phyloP scores from a whole-genome alignment of 2,888 invertebrate species.

The Hirtodrosophila trivittata region DNA sequence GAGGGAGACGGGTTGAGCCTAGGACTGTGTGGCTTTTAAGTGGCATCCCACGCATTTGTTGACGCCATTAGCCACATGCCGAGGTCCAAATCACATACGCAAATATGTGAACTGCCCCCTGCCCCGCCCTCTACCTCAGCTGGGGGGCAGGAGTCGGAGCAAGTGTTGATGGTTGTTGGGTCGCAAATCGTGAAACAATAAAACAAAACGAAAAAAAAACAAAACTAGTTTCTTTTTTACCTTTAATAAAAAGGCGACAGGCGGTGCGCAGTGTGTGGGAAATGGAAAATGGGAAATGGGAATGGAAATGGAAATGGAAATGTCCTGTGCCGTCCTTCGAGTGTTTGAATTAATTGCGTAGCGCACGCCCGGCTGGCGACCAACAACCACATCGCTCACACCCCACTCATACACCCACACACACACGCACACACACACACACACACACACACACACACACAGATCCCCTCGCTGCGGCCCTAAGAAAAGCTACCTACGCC shows the following conservation, averaged over 20 bases:
- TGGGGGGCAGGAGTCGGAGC: neutral
- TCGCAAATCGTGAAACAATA: slow-evolving; percentile 44
- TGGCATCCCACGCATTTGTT: slow-evolving; percentile 63
- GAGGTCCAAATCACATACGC: slow-evolving; percentile 66
- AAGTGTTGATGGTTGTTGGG: neutral
- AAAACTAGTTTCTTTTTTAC: slow-evolving; percentile 17
- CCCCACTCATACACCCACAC: neutral
- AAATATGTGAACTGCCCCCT: slow-evolving; percentile 47
- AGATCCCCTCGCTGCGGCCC: neutral
- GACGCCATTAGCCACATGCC: slow-evolving; percentile 71
- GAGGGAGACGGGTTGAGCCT: slow-evolving; percentile 2
- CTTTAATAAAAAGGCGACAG: slow-evolving; percentile 47
- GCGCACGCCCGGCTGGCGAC: slow-evolving; percentile 74
- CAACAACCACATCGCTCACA: slow-evolving; percentile 14
- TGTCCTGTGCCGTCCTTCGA: slow-evolving; percentile 71
- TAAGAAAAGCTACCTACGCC: slow-evolving; percentile 45
- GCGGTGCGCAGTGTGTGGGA: slow-evolving; percentile 7
- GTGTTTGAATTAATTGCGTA: slow-evolving; percentile 77
- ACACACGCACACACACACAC: neutral
- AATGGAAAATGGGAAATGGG: slow-evolving; percentile 39
- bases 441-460: neutral
- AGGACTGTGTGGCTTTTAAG: slow-evolving; percentile 33
- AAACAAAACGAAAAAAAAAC: slow-evolving; percentile 23
- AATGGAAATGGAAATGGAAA: slow-evolving; percentile 44
- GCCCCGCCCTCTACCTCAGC: too few species aligned